Evolutionary conservation across 2,113 vertebrate species (phyloP), one percentile per base, ranked within the genome.

Genomic region (Petrocephalus microphthalmus): DNA sequence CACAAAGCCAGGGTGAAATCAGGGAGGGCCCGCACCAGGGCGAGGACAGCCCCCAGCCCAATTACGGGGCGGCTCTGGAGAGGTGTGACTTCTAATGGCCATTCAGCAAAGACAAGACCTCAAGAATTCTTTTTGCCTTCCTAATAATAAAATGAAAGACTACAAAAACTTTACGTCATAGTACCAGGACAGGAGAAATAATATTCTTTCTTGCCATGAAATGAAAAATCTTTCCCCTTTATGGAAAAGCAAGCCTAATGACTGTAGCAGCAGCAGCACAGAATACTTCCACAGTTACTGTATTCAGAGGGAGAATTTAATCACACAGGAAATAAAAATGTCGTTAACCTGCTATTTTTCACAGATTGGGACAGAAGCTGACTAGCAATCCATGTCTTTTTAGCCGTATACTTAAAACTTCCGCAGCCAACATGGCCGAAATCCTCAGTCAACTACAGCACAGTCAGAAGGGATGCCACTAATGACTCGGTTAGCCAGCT

Each of bases 101-200:
- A 90, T 29, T 86, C 86, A 87, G 84, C 51, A 91, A 89, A 3
- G 81, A 45, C 89, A 71, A 84, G 74, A 74, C 60, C 78, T 85
- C 74, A 53, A 92, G 90, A 88, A 89, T 86, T 17, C 84, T 90
- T 85, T 89, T 7, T 74, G 67, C 87, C 87, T 87, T 71, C 84
- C 89, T 92, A 88, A 91, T 92, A 89, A 89, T 89, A 92, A 92
- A 87, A 87, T 93, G 87, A 74, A 37, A 13, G 87, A 64, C 90
- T 87, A 89, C 89, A 91, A 82, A 90, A 89, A 89, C 88, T 84
- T 7, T 85, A 86, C 56, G 56, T 53, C 71, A 84, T 29, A 85
- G 71, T 85, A 89, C 47, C 84, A 54, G 64, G 47, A 87, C 71
- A 45, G 57, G 37, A 86, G 45, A 19, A 86, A 88, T 67, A 29